Percentiles rank a stretch among this genome's conserved stretches.
phyloP scores from a whole-genome alignment of 2,888 invertebrate species.

The Dermolepida albohirtum region DNA sequence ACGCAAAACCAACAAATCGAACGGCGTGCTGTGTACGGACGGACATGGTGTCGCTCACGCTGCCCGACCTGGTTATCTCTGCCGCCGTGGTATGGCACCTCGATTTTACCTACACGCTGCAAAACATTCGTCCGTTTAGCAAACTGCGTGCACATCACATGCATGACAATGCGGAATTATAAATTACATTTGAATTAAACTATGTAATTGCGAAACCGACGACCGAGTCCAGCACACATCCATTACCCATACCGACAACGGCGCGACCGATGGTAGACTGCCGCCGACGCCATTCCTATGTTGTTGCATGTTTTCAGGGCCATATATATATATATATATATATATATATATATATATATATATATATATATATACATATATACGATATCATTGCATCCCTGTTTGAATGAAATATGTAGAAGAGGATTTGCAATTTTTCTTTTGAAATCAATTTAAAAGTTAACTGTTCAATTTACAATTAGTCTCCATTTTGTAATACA shows the following conservation, averaged over 20 bases:
- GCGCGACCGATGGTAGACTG: conserved; percentile 1
- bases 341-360: conserved; percentile 8
- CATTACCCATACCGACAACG: conserved; percentile 57
- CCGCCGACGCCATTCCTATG: conserved; percentile 15
- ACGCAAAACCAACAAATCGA: conserved; percentile 20
- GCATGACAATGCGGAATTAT: conserved; percentile 67
- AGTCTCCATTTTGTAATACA: no score
- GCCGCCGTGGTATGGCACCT: conserved; percentile 41
- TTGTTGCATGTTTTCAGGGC: conserved; percentile 21
- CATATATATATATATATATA: conserved; percentile 12
- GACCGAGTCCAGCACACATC: conserved; percentile 56
- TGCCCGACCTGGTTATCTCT: background rate
- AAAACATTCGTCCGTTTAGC: conserved; percentile 63
- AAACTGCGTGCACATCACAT: conserved; percentile 64
- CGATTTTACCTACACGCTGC: conserved; percentile 53
- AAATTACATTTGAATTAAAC: conserved; percentile 68
- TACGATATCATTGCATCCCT: no score
- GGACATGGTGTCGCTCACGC: conserved; percentile 9
- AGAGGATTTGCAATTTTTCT: no score
- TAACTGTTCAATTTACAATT: no score
- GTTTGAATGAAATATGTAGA: no score
- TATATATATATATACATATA: conserved; percentile 2
- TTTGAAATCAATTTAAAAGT: no score
- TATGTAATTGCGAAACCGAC: conserved; percentile 67
- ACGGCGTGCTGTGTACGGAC: conserved; percentile 7